Percentiles rank a stretch among this genome's conserved stretches.
phyloP scores from a whole-genome alignment of 1,140 invertebrate species.

The Steinernema khuongi region DNA sequence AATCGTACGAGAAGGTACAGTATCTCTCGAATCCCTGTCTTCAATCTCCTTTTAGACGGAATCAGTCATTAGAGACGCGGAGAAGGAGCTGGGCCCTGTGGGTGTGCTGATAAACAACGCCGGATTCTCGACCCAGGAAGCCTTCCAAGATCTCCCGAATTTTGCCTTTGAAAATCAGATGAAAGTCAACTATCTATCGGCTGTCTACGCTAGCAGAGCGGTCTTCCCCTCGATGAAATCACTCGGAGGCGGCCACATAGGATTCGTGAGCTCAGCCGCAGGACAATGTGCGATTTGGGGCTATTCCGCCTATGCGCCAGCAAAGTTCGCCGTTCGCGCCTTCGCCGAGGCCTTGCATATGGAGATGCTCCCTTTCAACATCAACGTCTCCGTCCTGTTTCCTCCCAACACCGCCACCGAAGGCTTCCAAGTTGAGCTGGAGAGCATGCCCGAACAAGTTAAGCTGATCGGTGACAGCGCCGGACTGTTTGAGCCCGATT shows the following conservation, averaged over 20 bases:
- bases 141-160: conserved; percentile 73
- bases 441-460: conserved; percentile 49
- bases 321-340: conserved; percentile 89
- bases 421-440: conserved; percentile 74
- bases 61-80: conserved; percentile 62
- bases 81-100: conserved; percentile 70
- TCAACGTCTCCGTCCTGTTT: conserved; percentile 77
- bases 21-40: neutral
- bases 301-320: conserved; percentile 78
- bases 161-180: conserved; percentile 64
- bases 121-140: conserved; percentile 66
- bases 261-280: conserved; percentile 72
- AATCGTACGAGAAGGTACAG: conserved; percentile 23
- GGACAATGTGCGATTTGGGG: conserved; percentile 84
- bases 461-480: conserved; percentile 70
- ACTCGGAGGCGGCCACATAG: conserved; percentile 68
- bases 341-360: conserved; percentile 85
- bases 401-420: conserved; percentile 97
- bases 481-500: conserved; percentile 71
- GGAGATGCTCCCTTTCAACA: conserved; percentile 68
- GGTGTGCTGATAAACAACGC: conserved; percentile 86
- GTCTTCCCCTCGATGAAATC: conserved; percentile 59
- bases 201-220: conserved; percentile 63
- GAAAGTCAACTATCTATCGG: conserved; percentile 64
- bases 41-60: conserved; percentile 24